These are phyloP conservation scores for Hoplostethus mediterraneus DNA, from an alignment of 2,797 vertebrate species.

Conservation along the genomic window DNA sequence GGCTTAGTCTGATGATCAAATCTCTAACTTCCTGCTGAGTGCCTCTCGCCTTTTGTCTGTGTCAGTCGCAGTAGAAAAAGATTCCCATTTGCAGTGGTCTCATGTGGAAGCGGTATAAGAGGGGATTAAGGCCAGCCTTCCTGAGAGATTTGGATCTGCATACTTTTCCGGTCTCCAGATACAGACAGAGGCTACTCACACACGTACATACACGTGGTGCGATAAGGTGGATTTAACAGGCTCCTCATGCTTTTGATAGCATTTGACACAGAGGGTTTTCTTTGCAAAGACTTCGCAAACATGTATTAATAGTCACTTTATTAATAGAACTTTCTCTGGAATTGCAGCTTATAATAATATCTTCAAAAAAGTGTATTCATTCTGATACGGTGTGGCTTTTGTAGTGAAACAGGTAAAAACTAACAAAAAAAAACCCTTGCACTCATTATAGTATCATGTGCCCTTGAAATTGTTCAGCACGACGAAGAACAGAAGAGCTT, in stretches of 20 bases:
- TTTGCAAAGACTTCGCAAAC: not conserved
- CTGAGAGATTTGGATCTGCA: conserved; percentile 76
- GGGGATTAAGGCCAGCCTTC: conserved; percentile 78
- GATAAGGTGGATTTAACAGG: conserved; percentile 25
- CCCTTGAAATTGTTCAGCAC: not conserved
- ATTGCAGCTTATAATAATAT: too few relatives aligned
- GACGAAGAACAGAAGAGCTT: not conserved
- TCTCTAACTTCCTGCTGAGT: conserved; percentile 71
- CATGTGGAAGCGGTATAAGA: conserved; percentile 76
- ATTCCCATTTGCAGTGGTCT: conserved; percentile 72
- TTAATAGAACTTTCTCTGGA: not conserved
- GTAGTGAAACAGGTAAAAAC: not conserved
- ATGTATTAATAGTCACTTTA: not conserved
- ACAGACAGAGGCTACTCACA: conserved; percentile 60
- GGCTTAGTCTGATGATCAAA: conserved; percentile 63
- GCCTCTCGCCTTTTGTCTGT: conserved; percentile 71
- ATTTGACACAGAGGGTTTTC: not conserved
- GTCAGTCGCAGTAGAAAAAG: conserved; percentile 39
- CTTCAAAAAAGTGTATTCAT: not conserved
- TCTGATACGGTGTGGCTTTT: not conserved
- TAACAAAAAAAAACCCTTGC: not conserved
- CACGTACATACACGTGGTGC: conserved; percentile 36
- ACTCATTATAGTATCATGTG: not conserved
- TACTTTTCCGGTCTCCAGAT: conserved; percentile 75
- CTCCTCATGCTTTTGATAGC: conserved; percentile 23